These are phyloP conservation scores for Hydrotaea cyrtoneurina DNA, from an alignment of 2,888 invertebrate genomes.

Conservation along the genomic window DNA sequence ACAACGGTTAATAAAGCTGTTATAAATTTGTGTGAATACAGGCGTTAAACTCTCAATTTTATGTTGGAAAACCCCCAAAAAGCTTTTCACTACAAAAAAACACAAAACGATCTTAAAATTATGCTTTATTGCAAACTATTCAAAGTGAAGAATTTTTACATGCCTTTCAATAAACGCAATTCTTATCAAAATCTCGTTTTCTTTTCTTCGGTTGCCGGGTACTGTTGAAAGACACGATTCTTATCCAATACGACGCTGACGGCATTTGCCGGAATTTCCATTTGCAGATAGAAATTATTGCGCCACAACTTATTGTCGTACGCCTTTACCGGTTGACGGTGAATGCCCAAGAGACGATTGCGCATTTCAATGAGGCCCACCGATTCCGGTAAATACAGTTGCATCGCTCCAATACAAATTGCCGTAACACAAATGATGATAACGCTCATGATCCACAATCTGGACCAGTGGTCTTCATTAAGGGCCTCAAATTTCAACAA, in stretches of 20 bases:
- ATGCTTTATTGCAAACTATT: background rate
- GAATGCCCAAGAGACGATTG: slow-evolving; percentile 74
- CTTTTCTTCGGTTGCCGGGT: slow-evolving; percentile 66
- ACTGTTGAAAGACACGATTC: slow-evolving; percentile 74
- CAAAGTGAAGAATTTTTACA: background rate
- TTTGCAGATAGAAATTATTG: slow-evolving; percentile 74
- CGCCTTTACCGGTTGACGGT: slow-evolving; percentile 63
- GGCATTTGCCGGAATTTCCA: slow-evolving; percentile 72
- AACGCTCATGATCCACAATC: slow-evolving; percentile 70
- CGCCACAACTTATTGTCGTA: slow-evolving; percentile 74
- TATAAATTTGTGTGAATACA: no score
- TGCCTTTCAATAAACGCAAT: background rate
- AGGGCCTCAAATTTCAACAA: slow-evolving; percentile 71
- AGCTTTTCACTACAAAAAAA: no score
- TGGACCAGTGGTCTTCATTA: slow-evolving; percentile 68
- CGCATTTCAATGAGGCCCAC: slow-evolving; percentile 74
- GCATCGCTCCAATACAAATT: slow-evolving; percentile 69
- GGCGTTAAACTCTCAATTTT: no score
- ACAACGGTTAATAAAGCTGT: no score
- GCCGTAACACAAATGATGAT: slow-evolving; percentile 69
- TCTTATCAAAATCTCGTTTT: slow-evolving; percentile 45
- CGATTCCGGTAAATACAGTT: slow-evolving; percentile 72
- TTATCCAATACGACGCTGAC: slow-evolving; percentile 72
- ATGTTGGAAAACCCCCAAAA: no score
- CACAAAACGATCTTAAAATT: no score